Evolutionary conservation across 2,113 vertebrate species (phyloP).

Genomic region (Coryphaenoides rupestris): DNA sequence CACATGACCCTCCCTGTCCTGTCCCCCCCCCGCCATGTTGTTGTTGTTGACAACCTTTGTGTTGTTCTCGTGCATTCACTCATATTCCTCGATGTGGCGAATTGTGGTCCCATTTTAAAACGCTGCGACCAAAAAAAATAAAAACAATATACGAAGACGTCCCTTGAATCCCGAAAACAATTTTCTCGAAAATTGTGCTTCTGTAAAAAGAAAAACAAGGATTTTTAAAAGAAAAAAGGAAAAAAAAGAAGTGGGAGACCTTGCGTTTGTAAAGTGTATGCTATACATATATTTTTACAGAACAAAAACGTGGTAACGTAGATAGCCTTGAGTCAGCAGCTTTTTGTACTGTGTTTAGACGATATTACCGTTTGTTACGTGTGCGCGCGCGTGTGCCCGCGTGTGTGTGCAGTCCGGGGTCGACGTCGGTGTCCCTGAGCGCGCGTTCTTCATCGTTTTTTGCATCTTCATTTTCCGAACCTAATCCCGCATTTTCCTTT

Average conservation of each 20-base stretch:
- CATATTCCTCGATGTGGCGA: constrained; percentile 53
- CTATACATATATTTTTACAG: constrained; percentile 63
- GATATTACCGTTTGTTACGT: constrained; percentile 70
- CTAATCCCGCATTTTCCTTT: constrained; percentile 49
- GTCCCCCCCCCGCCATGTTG: constrained; percentile 56
- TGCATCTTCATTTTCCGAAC: constrained; percentile 50
- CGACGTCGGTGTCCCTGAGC: constrained; percentile 64
- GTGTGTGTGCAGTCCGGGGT: constrained; percentile 67
- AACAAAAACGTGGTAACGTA: constrained; percentile 64
- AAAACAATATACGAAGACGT: constrained; percentile 38
- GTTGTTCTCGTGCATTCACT: constrained; percentile 56
- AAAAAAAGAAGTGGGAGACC: constrained; percentile 41
- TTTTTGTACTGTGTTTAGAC: constrained; percentile 66
- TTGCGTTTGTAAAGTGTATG: constrained; percentile 60
- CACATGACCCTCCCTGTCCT: constrained; percentile 53
- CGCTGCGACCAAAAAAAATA: no score
- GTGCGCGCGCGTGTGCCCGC: constrained; percentile 51
- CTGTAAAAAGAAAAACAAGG: no score
- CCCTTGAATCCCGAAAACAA: constrained; percentile 50
- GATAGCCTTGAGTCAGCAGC: constrained; percentile 67
- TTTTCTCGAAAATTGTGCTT: constrained; percentile 60
- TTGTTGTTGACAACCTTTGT: constrained; percentile 60
- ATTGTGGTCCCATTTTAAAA: constrained; percentile 31
- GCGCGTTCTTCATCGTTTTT: constrained; percentile 64
- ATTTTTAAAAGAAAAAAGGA: constrained; percentile 30